Percentiles rank a stretch among this genome's conserved stretches.
phyloP scores from a whole-genome alignment of 2,797 vertebrate species.

The Sebastes steindachneri region DNA sequence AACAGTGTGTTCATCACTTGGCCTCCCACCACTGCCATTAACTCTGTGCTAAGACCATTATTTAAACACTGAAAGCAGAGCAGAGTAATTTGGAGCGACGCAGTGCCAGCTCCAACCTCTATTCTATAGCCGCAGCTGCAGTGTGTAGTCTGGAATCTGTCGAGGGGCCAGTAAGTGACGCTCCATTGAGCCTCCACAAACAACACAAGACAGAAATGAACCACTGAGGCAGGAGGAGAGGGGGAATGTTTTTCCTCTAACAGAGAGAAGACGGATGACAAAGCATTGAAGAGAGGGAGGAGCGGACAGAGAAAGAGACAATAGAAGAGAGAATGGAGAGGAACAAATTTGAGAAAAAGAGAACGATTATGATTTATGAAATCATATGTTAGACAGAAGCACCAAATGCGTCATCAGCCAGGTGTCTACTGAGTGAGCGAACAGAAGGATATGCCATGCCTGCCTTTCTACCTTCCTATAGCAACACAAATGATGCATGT shows the following conservation, averaged over 20 bases:
- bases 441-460: not conserved
- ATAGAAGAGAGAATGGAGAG: not conserved
- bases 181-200: constrained; percentile 79
- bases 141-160: constrained; percentile 74
- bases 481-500: constrained; percentile 30
- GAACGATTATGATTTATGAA: constrained; percentile 37
- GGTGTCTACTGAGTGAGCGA: not conserved
- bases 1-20: constrained; percentile 65
- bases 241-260: constrained; percentile 56
- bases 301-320: constrained; percentile 29
- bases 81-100: constrained; percentile 65
- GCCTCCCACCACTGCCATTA: constrained; percentile 73
- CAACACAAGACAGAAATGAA: constrained; percentile 75
- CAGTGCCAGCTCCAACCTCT: constrained; percentile 62
- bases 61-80: constrained; percentile 76
- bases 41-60: constrained; percentile 72
- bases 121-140: constrained; percentile 74
- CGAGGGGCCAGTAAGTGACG: constrained; percentile 78
- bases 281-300: constrained; percentile 41
- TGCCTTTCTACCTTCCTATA: not conserved
- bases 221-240: constrained; percentile 66
- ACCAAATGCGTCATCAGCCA: constrained; percentile 5
- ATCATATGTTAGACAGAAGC: constrained; percentile 7
- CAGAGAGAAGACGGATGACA: constrained; percentile 62
- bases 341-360: constrained; percentile 1